Evolutionary conservation across 2,797 vertebrate species (phyloP).

Genomic region (Micromesistius poutassou): DNA sequence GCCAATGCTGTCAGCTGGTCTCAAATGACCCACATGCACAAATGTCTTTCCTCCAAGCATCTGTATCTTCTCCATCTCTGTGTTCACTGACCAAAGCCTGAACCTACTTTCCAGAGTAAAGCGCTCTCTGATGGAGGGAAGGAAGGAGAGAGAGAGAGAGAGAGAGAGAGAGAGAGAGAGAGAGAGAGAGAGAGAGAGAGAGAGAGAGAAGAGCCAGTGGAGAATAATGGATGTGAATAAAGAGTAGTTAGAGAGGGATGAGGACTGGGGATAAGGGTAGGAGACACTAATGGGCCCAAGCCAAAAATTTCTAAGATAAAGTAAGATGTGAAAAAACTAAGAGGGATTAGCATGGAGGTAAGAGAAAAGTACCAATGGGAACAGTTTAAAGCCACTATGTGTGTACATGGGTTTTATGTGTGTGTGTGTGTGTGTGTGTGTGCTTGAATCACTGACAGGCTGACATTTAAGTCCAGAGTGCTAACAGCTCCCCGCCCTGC

Average conservation of each 20-base stretch:
- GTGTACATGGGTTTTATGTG: background rate
- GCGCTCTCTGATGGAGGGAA: constrained; percentile 1
- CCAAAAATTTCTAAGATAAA: background rate
- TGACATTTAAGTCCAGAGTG: constrained; percentile 6
- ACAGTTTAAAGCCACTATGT: background rate
- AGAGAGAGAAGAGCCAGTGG: background rate
- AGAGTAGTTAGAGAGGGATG: background rate
- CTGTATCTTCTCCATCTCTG: background rate
- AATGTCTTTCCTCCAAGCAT: constrained; percentile 5
- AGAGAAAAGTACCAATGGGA: background rate
- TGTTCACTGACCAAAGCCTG: constrained; percentile 15
- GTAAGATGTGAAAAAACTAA: background rate
- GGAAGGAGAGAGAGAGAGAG: background rate
- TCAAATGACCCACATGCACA: constrained; percentile 5
- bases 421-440: background rate
- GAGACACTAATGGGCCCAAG: background rate
- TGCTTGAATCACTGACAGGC: constrained; percentile 1
- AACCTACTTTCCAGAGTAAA: constrained; percentile 18
- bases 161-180: constrained; percentile 5
- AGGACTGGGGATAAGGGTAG: background rate
- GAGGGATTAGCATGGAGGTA: background rate
- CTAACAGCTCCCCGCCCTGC: background rate
- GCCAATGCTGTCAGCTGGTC: background rate
- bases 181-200: background rate
- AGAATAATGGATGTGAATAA: background rate